Conservation (phyloP, 2,888 invertebrate genomes). For the Geophilus truncorum region DNA sequence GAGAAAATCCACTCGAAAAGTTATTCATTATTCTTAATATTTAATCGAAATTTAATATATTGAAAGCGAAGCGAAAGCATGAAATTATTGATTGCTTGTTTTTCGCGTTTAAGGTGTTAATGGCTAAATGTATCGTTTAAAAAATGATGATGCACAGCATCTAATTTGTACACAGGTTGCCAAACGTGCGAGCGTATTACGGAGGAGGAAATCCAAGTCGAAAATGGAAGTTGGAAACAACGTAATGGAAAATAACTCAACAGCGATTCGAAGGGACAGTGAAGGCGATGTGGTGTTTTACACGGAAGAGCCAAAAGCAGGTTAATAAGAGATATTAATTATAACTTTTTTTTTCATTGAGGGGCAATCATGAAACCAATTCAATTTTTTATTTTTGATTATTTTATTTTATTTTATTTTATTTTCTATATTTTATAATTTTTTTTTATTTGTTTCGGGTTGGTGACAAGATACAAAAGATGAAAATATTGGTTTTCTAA, state of each 20-base stretch:
- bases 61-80: neutral
- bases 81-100: neutral
- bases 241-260: conserved; percentile 35
- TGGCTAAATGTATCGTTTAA: neutral
- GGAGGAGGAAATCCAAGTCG: conserved; percentile 63
- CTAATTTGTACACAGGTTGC: conserved; percentile 57
- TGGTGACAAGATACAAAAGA: conserved; percentile 15
- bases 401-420: neutral
- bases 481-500: neutral
- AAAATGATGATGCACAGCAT: neutral
- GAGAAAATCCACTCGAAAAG: neutral
- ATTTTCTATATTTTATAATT: neutral
- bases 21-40: too few relatives aligned
- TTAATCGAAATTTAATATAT: neutral
- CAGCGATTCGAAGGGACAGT: conserved; percentile 52
- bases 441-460: conserved; percentile 18
- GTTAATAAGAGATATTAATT: conserved; percentile 36
- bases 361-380: neutral
- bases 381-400: too few relatives aligned
- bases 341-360: neutral
- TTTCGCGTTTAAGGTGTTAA: neutral
- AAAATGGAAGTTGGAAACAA: conserved; percentile 57
- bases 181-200: conserved; percentile 66
- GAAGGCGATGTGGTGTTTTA: conserved; percentile 63
- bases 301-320: conserved; percentile 55